Evolutionary conservation across 1,140 invertebrate genomes (phyloP).

Genomic region (Drosophila willistoni): DNA sequence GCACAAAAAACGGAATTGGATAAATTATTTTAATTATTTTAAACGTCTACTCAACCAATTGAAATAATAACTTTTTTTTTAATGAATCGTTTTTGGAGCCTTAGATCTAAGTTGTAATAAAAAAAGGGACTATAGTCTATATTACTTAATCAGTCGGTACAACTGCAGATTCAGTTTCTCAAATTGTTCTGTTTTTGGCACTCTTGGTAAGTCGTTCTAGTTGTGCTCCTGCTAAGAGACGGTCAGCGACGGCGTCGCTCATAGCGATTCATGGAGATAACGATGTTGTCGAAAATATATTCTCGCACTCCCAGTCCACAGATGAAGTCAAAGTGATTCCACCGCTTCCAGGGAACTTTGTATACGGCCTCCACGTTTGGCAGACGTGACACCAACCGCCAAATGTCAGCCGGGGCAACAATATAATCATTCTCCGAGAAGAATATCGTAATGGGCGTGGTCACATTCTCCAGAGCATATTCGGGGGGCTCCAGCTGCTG

Average conservation of each 20-base stretch:
- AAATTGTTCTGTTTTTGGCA: conserved; percentile 68
- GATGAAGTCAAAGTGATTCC: conserved; percentile 90
- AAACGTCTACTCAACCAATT: no score
- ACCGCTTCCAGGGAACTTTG: conserved; percentile 85
- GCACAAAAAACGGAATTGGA: no score
- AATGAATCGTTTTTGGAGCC: not conserved
- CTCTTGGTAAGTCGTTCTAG: conserved; percentile 61
- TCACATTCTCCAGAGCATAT: conserved; percentile 86
- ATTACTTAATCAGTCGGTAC: conserved; percentile 70
- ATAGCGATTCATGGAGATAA: conserved; percentile 78
- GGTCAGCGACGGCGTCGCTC: conserved; percentile 51
- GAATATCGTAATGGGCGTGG: conserved; percentile 86
- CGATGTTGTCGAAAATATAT: conserved; percentile 85
- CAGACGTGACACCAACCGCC: conserved; percentile 82
- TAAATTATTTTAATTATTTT: no score
- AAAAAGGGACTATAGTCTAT: conserved; percentile 42
- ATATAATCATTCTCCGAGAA: conserved; percentile 87
- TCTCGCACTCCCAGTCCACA: conserved; percentile 86
- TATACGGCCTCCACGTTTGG: conserved; percentile 76
- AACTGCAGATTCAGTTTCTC: conserved; percentile 45
- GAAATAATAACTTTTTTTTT: no score
- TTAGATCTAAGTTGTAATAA: not conserved
- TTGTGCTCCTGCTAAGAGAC: conserved; percentile 17
- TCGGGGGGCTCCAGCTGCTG: conserved; percentile 84
- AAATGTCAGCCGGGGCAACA: conserved; percentile 86